Evolutionary conservation across 2,888 invertebrate genomes (phyloP), one percentile per base, ranked within the genome.

Genomic region (Zhuqinia jingwanae): DNA sequence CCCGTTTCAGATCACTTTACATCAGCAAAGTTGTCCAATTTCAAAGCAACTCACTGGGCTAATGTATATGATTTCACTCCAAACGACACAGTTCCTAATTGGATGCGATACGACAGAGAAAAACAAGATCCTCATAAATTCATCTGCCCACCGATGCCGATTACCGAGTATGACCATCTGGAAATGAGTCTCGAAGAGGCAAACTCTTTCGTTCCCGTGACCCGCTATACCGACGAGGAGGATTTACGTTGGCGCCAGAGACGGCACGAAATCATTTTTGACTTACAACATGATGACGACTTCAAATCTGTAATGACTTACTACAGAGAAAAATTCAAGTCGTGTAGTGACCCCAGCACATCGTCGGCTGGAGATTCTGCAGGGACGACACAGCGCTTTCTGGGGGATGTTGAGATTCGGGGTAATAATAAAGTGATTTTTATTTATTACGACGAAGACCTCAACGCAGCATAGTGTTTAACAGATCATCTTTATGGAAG

Each of bases 11-110:
- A 88, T 45, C 90, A 90, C 70, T 90, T 90, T 65, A 70, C 77
- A 10, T 87, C 89, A 17, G 89, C 89, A 56, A 87, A 88, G 45
- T 79, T 90, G 56, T 88, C 88, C 50, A 88, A 88, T 77, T 89
- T 89, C 79, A 88, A 87, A 68, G 89, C 89, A 50, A 88, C 88
- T 17, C 87, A 80, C 20, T 90, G 90, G 90, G 87, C 87, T 13
- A 82, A 88, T 53, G 85, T 90, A 11, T 90, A 90, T 63, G 90
- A 90, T 42, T 90, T 89, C 58, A 90, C 90, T 58, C 89, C 90
- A 25, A 89, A 88, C 25, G 89, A 89, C 30, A 47, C 45, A 15
- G 25, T 50, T 13, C 85, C 89, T 47, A 89, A 89, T 81, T 89
- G 89, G 89, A 75, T 50, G 22, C 76, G 89, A 60, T 89, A 88